Evolutionary conservation across 2,888 invertebrate species (phyloP), one percentile per base, ranked within the genome.

Genomic region (Frankliniella intonsa): DNA sequence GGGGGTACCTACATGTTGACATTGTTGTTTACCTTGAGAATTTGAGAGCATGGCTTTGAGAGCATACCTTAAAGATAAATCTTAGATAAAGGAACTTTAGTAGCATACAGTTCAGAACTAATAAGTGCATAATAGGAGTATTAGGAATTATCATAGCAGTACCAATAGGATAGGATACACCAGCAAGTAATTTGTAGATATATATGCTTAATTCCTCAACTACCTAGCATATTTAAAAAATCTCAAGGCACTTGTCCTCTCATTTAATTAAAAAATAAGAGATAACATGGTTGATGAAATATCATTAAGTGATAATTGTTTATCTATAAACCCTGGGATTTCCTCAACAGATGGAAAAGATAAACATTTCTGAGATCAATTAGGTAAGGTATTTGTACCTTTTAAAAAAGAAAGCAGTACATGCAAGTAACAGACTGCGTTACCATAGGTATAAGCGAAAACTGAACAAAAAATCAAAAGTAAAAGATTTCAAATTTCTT

Each of bases 241-340:
- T 38, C 38, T 38, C 38, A 38, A 38, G 38, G 38, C 38, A 38
- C 38, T 2, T 38, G 3, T 38, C 38, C 38, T 38, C 38, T 38
- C 2, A 38, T 38, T 38, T 38, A 38, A 2, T 38, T 38, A 38
- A 38, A 2, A 38, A 12, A 25, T 76, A 76, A 76, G n/a, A n/a
- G n/a, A 76, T 76, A 25, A 25, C 38, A 76, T 25, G 25, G 25
- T 76, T 76, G 22, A 76, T 22, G 25, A 76, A 76, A 76, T 14
- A 55, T 55, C 17, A 12, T 76, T 8, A 76, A 76, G 25, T 76
- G 22, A 76, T 25, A 25, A 12, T 10, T 25, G 25, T 25, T 76
- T 76, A 76, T 76, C 25, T 76, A 76, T 25, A 76, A 38, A 76
- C 69, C 69, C 69, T 76, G 69, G 69, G 12, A 25, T 76, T 76